phyloP scores from a whole-genome alignment of 2,888 invertebrate genomes.

The Alloscopus bannaensis region DNA sequence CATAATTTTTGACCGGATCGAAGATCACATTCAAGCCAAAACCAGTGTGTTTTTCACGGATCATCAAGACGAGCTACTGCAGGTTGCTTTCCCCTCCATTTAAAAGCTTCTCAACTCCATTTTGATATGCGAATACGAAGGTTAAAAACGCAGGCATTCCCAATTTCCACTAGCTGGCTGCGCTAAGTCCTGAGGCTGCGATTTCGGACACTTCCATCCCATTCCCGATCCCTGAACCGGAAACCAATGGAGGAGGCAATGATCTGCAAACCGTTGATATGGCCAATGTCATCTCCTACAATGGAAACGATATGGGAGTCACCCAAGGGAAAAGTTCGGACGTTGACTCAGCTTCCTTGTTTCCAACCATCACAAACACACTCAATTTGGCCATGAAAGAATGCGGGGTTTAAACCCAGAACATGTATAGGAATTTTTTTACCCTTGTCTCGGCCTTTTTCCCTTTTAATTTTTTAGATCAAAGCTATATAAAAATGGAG shows the following conservation, averaged over 20 bases:
- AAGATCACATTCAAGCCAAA: conserved; percentile 65
- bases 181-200: conserved; percentile 40
- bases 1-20: conserved; percentile 93
- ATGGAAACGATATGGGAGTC: conserved; percentile 15
- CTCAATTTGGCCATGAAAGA: conserved; percentile 43
- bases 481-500: no score
- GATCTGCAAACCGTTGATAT: background rate
- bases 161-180: conserved; percentile 34
- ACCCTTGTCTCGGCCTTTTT: background rate
- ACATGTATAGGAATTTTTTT: no score
- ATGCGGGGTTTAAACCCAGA: conserved; percentile 55
- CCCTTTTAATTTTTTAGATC: no score
- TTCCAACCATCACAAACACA: conserved; percentile 36
- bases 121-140: conserved; percentile 6
- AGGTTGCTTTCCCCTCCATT: conserved; percentile 25
- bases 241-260: background rate
- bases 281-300: conserved; percentile 19
- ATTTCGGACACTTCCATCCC: conserved; percentile 28
- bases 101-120: conserved; percentile 8
- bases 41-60: conserved; percentile 64
- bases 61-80: conserved; percentile 59
- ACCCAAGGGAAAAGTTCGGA: conserved; percentile 30
- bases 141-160: conserved; percentile 3
- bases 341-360: conserved; percentile 36
- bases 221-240: background rate